Evolutionary conservation across 92 coral and sea anemone species (phyloP).

Genomic region (Blastomussa wellsi): DNA sequence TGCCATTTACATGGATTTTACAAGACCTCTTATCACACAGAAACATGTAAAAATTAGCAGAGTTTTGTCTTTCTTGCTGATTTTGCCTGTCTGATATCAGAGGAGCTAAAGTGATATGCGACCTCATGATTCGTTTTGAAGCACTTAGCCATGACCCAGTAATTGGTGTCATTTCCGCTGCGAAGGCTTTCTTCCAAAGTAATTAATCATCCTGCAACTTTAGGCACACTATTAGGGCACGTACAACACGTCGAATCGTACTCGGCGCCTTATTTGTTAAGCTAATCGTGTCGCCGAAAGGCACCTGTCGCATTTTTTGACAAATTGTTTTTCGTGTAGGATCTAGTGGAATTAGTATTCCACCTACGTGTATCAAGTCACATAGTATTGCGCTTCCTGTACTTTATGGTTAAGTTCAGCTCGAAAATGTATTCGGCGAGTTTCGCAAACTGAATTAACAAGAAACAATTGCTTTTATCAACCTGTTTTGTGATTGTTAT

Average conservation of each 20-base stretch:
- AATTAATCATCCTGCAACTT: constrained; percentile 27
- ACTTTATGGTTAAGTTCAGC: background rate
- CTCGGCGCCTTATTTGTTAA: constrained; percentile 27
- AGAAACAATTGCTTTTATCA: background rate
- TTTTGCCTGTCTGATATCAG: background rate
- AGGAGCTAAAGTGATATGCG: constrained; percentile 20
- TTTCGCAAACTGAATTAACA: background rate
- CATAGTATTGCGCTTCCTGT: background rate
- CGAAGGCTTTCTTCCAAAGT: constrained; percentile 26
- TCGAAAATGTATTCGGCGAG: background rate
- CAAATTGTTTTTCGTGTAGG: constrained; percentile 31
- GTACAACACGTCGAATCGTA: constrained; percentile 30
- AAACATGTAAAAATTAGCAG: background rate
- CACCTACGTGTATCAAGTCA: constrained; percentile 4
- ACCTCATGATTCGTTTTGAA: constrained; percentile 15
- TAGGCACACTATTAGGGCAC: constrained; percentile 30
- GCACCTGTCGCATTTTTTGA: constrained; percentile 34
- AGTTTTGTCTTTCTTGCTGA: background rate
- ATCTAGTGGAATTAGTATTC: constrained; percentile 21
- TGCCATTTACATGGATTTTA: background rate
- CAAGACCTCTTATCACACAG: constrained; percentile 13
- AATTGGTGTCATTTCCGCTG: constrained; percentile 47
- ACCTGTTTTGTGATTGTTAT: background rate
- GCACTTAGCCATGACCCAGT: constrained; percentile 43
- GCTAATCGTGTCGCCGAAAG: constrained; percentile 29